Evolutionary conservation across 2,888 invertebrate genomes (phyloP), one percentile per base, ranked within the genome.

Genomic region (Drosophila pseudotalamancana): DNA sequence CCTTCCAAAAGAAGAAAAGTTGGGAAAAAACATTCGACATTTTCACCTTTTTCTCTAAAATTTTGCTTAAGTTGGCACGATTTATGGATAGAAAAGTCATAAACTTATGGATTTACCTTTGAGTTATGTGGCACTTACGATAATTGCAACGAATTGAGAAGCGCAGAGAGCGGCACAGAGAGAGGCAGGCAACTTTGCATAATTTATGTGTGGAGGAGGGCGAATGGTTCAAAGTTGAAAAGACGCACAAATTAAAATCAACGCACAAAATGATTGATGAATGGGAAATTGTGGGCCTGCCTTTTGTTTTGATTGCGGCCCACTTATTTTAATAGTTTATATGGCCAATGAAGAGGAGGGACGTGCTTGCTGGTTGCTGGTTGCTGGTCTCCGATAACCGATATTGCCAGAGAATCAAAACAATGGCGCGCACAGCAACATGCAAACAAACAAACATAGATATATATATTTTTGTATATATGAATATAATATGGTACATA

Each of bases 181-280:
- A 12, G 54, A 39, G 27, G 23, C 32, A 57, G 49, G 69, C 68
- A 84, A 87, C 87, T 87, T 80, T 82, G 67, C 87, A 82, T 82
- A 82, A 82, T 87, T 82, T 87, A 82, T 82, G 85, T 60, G 77
- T 57, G 71, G 40, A 1, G 23, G 23, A 4, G 4, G 23, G 21
- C 3, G 42, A 6, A 25, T 43, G 77, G 77, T 77, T 80, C 81
- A 84, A 87, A 81, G 81, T 87, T 84, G 74, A 82, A 75, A 75
- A 59, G 79, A 71, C 69, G 81, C 81, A 81, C 81, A 82, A 84
- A 82, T 82, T 82, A 87, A 82, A 82, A 82, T 82, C 87, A 80
- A 80, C 81, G 81, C 82, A 82, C 87, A 77, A 80, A 77, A 77
- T 82, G 81, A 82, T 82, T 82, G 81, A 82, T 82, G 81, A 82